Conservation (phyloP, 2,888 invertebrate species). For the Macrophya alboannulata region DNA sequence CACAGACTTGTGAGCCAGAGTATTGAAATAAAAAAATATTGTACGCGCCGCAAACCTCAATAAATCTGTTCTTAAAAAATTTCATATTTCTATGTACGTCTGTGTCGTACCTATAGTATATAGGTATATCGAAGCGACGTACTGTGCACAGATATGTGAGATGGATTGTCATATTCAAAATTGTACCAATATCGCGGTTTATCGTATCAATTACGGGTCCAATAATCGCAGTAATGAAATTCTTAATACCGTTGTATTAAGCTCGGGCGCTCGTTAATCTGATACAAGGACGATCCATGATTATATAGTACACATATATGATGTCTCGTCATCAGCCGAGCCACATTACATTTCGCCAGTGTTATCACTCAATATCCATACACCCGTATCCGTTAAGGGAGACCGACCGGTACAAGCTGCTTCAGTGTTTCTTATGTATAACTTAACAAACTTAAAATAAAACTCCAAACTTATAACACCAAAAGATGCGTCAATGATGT, state of each 20-base stretch:
- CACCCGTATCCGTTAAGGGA: neutral
- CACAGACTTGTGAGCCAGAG: neutral
- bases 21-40: neutral
- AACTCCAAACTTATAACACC: neutral
- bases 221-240: constrained; percentile 42
- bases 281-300: neutral
- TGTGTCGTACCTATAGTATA: no score
- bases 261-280: constrained; percentile 13
- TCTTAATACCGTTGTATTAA: constrained; percentile 20
- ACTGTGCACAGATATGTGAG: neutral
- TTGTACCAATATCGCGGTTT: neutral
- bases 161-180: neutral
- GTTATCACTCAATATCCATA: neutral
- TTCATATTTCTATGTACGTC: no score
- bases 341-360: constrained; percentile 6
- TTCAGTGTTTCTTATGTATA: neutral
- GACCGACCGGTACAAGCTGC: neutral
- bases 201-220: constrained; percentile 23
- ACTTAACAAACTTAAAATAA: neutral
- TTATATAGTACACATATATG: neutral
- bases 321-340: neutral
- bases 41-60: no score
- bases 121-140: neutral
- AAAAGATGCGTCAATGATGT: neutral
- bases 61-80: neutral